phyloP scores from a whole-genome alignment of 2,113 vertebrate species.

The Vulpes vulpes region DNA sequence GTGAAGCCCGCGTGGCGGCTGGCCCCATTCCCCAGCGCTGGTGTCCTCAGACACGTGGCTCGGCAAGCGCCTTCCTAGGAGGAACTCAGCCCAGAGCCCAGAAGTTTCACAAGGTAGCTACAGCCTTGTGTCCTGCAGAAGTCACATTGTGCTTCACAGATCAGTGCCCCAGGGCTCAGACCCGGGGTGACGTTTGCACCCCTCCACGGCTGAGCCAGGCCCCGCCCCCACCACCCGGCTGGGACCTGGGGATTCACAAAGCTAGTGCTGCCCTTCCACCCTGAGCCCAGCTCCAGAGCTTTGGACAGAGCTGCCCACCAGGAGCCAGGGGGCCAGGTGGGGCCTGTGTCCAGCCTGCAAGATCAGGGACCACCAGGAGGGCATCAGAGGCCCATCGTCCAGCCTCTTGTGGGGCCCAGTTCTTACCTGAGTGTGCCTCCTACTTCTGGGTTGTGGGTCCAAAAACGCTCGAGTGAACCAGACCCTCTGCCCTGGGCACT shows the following conservation, averaged over 20 bases:
- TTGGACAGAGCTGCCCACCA: background rate
- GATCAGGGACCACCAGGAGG: background rate
- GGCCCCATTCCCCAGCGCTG: background rate
- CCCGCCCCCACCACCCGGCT: fast-evolving
- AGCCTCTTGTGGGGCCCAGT: background rate
- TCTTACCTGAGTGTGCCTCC: too few relatives aligned
- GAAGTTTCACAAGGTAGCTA: conserved; percentile 5
- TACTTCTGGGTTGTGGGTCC: background rate
- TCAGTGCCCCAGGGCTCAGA: background rate
- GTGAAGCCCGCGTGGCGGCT: too few relatives aligned
- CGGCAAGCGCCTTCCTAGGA: background rate
- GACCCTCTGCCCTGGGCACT: background rate
- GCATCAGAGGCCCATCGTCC: background rate
- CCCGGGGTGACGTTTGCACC: background rate
- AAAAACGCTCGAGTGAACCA: background rate
- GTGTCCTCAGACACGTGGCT: background rate
- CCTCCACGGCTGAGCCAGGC: background rate
- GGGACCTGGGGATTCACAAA: background rate
- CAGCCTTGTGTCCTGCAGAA: background rate
- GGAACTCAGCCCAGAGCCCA: background rate
- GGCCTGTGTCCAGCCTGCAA: background rate
- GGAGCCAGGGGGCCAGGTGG: background rate
- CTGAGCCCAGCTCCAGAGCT: background rate
- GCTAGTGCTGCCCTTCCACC: background rate
- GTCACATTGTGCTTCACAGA: background rate